Percentiles rank a stretch among this genome's conserved stretches.
Evolutionary conservation across 1,140 invertebrate genomes (phyloP).

Genomic region (Lepidurus apus): DNA sequence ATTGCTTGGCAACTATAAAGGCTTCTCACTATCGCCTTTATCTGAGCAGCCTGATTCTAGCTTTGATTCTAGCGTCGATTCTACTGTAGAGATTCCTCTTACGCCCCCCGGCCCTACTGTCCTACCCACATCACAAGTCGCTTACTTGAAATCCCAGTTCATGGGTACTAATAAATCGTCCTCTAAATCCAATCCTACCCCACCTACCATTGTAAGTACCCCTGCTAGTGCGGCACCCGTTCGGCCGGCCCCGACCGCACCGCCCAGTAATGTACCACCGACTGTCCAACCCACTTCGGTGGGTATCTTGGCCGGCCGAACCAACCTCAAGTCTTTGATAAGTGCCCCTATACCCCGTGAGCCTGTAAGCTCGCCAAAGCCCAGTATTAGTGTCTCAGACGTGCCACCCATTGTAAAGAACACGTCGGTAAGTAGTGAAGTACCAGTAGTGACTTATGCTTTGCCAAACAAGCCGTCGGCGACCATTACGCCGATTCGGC

Average conservation of each 20-base stretch:
- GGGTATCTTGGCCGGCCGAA: neutral
- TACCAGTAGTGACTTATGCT: neutral
- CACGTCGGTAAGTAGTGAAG: neutral
- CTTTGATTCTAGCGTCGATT: constrained; percentile 29
- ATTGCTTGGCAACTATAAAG: constrained; percentile 77
- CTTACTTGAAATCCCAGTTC: constrained; percentile 30
- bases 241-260: constrained; percentile 26
- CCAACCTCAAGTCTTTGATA: neutral
- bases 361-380: neutral
- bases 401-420: neutral
- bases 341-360: neutral
- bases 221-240: neutral
- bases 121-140: constrained; percentile 36
- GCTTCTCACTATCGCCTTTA: constrained; percentile 67
- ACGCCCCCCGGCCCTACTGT: constrained; percentile 50
- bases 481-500: neutral
- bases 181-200: constrained; percentile 37
- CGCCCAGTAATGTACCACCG: neutral
- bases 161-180: constrained; percentile 42
- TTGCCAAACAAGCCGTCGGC: neutral
- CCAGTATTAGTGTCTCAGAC: neutral
- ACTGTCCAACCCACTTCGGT: neutral
- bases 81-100: constrained; percentile 44
- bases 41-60: constrained; percentile 30
- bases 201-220: neutral